These are phyloP conservation scores for Austrofundulus limnaeus DNA, from an alignment of 2,113 vertebrate species.

Conservation along the genomic window DNA sequence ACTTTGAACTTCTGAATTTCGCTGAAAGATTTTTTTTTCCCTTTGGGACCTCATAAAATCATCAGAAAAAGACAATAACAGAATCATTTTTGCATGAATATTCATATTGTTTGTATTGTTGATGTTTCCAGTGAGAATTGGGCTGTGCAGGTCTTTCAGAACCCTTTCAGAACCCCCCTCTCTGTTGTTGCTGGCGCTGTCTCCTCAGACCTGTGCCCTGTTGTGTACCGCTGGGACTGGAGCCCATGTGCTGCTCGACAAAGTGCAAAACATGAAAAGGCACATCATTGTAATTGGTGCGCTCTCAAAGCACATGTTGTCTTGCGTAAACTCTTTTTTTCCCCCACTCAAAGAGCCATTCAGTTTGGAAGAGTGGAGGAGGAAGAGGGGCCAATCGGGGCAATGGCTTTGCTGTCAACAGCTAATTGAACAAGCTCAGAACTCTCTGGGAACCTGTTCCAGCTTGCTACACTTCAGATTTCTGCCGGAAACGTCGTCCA, in stretches of 20 bases:
- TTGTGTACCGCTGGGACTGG: constrained; percentile 33
- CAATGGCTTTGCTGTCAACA: constrained; percentile 45
- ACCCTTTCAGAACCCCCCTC: constrained; percentile 41
- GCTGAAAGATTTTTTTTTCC: too few relatives aligned
- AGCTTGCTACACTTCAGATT: constrained; percentile 39
- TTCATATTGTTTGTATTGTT: too few relatives aligned
- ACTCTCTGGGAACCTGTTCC: constrained; percentile 41
- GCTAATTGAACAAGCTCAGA: constrained; percentile 44
- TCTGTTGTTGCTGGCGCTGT: constrained; percentile 22
- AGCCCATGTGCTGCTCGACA: constrained; percentile 45
- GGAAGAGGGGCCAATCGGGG: constrained; percentile 41
- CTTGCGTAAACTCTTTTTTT: constrained; percentile 52
- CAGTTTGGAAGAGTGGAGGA: constrained; percentile 28
- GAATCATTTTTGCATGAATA: too few relatives aligned
- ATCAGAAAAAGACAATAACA: too few relatives aligned
- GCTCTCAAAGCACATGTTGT: constrained; percentile 44
- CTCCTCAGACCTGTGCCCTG: constrained; percentile 19
- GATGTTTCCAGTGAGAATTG: neutral
- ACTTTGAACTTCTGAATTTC: too few relatives aligned
- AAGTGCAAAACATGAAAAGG: constrained; percentile 66
- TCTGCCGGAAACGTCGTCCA: constrained; percentile 47
- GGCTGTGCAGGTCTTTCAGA: constrained; percentile 12
- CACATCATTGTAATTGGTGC: constrained; percentile 64
- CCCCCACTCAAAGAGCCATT: constrained; percentile 29
- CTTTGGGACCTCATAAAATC: too few relatives aligned